Evolutionary conservation across 2,888 invertebrate species (phyloP).

Genomic region (Ophion obscuratus): DNA sequence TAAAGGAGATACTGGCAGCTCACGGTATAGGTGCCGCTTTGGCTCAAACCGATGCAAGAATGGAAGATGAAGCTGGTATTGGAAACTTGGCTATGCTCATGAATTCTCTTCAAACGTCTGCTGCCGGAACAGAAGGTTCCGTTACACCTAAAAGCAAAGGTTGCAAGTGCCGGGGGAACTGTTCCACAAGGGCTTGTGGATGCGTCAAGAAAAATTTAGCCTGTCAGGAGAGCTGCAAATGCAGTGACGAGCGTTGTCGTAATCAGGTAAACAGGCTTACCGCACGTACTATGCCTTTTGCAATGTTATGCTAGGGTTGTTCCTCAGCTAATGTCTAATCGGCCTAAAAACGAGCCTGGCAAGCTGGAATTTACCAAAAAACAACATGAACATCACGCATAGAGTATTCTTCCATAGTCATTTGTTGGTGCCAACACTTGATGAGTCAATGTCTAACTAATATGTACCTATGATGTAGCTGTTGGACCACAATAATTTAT

Average conservation of each 20-base stretch:
- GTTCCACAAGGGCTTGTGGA: slow-evolving; percentile 41
- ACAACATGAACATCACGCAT: too few species aligned
- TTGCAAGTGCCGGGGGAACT: slow-evolving; percentile 49
- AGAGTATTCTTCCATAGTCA: too few species aligned
- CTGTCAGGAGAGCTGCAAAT: slow-evolving; percentile 45
- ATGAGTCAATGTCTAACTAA: too few species aligned
- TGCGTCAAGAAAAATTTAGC: slow-evolving; percentile 43
- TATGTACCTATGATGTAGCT: too few species aligned
- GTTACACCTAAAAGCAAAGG: slow-evolving; percentile 4
- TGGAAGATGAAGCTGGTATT: not conserved
- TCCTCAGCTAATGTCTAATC: too few species aligned
- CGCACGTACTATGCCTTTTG: too few species aligned
- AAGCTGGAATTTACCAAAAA: too few species aligned
- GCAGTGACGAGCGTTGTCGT: slow-evolving; percentile 40
- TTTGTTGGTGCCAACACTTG: too few species aligned
- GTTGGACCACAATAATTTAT: too few species aligned
- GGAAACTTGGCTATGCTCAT: not conserved
- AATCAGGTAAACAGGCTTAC: slow-evolving; percentile 38
- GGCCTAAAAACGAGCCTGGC: too few species aligned
- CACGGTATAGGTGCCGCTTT: not conserved
- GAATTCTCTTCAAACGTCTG: not conserved
- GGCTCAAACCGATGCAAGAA: not conserved
- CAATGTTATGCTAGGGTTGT: too few species aligned
- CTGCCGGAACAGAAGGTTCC: not conserved
- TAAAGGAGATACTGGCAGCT: not conserved